Conservation (phyloP, 2,113 vertebrate species). For the Neomonachus schauinslandi region DNA sequence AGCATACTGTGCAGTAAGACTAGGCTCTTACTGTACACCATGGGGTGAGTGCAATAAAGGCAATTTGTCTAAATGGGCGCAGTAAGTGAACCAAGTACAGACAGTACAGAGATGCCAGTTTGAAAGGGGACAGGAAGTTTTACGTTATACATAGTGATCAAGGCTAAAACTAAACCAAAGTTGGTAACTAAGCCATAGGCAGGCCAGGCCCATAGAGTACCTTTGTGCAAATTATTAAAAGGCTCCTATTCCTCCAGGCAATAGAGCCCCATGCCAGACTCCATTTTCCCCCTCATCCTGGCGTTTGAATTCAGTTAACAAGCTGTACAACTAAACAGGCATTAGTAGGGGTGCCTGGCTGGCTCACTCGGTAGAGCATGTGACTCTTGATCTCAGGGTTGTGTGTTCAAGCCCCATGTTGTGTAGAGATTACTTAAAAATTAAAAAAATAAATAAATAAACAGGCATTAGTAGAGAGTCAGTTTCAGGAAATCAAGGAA, state of each 20-base stretch:
- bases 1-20: neutral
- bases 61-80: neutral
- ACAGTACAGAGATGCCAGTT: neutral
- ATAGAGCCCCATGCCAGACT: neutral
- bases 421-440: neutral
- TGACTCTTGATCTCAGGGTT: neutral
- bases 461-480: neutral
- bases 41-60: neutral
- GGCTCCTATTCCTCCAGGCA: neutral
- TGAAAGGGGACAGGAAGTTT: neutral
- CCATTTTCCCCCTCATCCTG: neutral
- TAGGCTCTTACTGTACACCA: neutral
- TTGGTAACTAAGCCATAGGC: neutral
- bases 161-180: conserved; percentile 47
- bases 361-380: neutral
- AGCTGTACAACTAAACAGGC: neutral
- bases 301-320: neutral
- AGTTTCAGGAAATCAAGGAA: neutral
- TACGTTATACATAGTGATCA: neutral
- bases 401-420: neutral
- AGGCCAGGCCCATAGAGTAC: neutral
- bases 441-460: neutral
- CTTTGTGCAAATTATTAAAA: conserved; percentile 8
- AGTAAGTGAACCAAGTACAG: neutral
- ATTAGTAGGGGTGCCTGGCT: neutral